Percentiles rank a stretch among this genome's conserved stretches.
phyloP scores from a whole-genome alignment of 2,113 vertebrate species.

The Sitta europaea region DNA sequence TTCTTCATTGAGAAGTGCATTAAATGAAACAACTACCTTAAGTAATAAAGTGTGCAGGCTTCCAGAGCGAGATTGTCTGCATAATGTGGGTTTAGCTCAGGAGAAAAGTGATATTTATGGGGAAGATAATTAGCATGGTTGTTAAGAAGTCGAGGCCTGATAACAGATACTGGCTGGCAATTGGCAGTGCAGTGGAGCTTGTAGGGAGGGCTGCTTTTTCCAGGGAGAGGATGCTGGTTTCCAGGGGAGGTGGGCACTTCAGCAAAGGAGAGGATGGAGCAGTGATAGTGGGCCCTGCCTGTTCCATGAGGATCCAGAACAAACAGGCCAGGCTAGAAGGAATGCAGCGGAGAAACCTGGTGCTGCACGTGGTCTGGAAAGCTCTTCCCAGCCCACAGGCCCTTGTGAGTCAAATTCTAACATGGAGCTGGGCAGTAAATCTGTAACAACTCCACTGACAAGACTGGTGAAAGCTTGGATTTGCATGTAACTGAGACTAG shows the following conservation, averaged over 20 bases:
- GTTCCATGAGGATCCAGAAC: rapidly evolving
- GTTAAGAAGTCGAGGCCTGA: background rate
- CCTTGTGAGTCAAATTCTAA: background rate
- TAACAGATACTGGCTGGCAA: background rate
- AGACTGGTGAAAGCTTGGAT: constrained; percentile 12
- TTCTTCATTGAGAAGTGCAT: background rate
- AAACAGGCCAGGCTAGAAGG: background rate
- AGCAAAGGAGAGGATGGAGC: background rate
- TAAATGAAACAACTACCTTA: background rate
- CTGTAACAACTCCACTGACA: background rate
- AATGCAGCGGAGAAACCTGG: background rate
- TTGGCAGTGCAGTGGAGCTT: background rate
- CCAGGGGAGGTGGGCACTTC: background rate
- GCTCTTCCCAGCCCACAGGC: background rate
- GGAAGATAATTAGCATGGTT: background rate
- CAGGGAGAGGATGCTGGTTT: background rate
- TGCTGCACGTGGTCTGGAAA: background rate
- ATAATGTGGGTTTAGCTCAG: background rate
- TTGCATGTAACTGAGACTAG: constrained; percentile 42
- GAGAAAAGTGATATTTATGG: constrained; percentile 7
- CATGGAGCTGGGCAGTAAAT: background rate
- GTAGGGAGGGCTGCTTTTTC: background rate
- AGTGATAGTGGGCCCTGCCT: background rate
- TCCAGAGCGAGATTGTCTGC: background rate
- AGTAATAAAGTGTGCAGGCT: background rate